Base-by-base conservation (phyloP, 2,113 vertebrate species). In the Isurus oxyrinchus region DNA sequence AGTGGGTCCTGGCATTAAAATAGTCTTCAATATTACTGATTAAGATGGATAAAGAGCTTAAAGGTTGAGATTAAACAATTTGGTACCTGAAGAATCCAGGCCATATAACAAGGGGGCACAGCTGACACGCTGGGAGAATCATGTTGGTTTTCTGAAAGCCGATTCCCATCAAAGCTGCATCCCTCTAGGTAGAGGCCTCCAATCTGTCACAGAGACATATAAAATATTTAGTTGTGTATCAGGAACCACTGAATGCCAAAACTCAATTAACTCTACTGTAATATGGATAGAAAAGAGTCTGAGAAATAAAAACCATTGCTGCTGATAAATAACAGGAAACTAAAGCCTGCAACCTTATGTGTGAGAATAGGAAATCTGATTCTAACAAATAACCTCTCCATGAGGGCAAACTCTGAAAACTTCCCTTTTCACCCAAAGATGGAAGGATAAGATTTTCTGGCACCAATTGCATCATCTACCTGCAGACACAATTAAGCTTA, bases 111-210 rank as follows among this genome's bases (percentile, higher is more conserved):
- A 69, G 98, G 97, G 10, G 98, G 99, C 90, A 99, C 98, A 1
- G 98, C 98, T 0, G 98, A 99, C 97, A 99, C 99, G 66, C 98
- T 99, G 97, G 99, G 98, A 96, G 99, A 99, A 97, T 99, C 98
- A 84, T 99, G 99, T 53, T 98, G 98, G 96, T 99, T 99, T 98
- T 99, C 99, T 97, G 98, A 98, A 97, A 99, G 98, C 97, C 97
- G 98, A 97, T 97, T 98, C 79, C 99, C 99, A 96, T 99, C 99
- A 97, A 99, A 99, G 97, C 98, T 98, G 97, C 99, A 99, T 0
- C 99, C 99, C 97, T 99, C 99, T 96, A 99, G 97, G 96, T 99
- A 98, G 94, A 99, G 98, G 95, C 99, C 99, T 96, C 98, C 99
- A 96, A 99, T 97, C 99, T 99, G 97, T 49, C 96, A 2, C 0